Base-by-base conservation (phyloP, 2,797 vertebrate species). In the Semaprochilodus insignis region DNA sequence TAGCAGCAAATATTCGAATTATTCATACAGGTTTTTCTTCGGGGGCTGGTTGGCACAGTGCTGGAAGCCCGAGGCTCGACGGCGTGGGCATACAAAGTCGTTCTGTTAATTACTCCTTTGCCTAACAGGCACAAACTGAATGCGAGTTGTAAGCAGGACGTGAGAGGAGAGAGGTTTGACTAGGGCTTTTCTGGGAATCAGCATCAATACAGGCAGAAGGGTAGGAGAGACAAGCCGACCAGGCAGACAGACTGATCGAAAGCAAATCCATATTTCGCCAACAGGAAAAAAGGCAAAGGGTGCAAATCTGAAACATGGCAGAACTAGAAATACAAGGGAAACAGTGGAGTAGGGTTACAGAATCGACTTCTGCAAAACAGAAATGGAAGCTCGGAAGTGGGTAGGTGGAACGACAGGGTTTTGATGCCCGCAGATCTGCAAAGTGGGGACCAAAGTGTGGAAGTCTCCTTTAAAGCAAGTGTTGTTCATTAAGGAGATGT, bases 1-100 rank as follows among this genome's bases (percentile, higher is more conserved):
- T 55, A 27, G 65, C 48, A 73, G 65, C 69, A 78, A 73, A 78
- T 65, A 78, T 65, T 78, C 69, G n/a, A 66, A 73, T 54, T 17
- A 4, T 27, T 15, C 74, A 77, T 21, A 13, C 55, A 25, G 55
- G 57, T 34, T n/a, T 59, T 21, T 59, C 34, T 71, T 25, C 25
- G 11, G 78, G 59, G 73, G 63, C 27, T 23, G 66, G 36, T 23
- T 6, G 15, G 34, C 62, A 21, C 21, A 10, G 52, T 11, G 48
- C 25, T 57, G 65, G 51, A 25, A 69, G 27, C 66, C 36, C 31
- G 65, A 25, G 27, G 55, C 66, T 76, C 21, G 16, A 51, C 21
- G 11, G 34, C 17, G 21, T 36, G 34, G 27, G 52, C 40, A 54
- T 66, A 34, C 7, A 25, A 11, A 62, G 44, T 19, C 34, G 21